phyloP scores from a whole-genome alignment of 2,113 vertebrate genomes.

The Myiozetetes cayanensis region DNA sequence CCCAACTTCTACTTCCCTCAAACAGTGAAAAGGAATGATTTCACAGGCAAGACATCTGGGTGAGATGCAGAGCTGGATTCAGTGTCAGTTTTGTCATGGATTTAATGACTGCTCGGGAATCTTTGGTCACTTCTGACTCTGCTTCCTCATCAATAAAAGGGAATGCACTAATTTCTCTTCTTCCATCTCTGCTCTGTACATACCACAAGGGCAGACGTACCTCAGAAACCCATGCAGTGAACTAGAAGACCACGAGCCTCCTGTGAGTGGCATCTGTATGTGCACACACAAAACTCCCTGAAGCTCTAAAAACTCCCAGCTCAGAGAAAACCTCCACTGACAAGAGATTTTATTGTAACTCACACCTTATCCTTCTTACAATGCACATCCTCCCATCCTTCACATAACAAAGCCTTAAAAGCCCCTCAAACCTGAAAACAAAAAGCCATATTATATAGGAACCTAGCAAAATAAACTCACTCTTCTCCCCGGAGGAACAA shows the following conservation, averaged over 20 bases:
- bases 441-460: neutral
- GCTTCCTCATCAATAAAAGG: neutral
- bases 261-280: neutral
- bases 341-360: neutral
- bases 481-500: neutral
- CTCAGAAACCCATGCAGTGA: neutral
- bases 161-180: neutral
- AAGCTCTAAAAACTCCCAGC: neutral
- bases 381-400: neutral
- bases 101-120: neutral
- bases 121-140: neutral
- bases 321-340: neutral
- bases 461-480: neutral
- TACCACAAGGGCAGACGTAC: neutral
- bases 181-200: neutral
- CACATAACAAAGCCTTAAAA: neutral
- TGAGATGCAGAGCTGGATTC: neutral
- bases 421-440: neutral
- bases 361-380: neutral
- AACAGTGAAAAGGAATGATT: neutral
- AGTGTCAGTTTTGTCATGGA: neutral
- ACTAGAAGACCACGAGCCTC: neutral
- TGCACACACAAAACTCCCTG: neutral
- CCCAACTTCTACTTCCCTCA: neutral
- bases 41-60: neutral